These are phyloP conservation scores for Maylandia zebra DNA, from an alignment of 2,113 vertebrate genomes.

Conservation along the genomic window DNA sequence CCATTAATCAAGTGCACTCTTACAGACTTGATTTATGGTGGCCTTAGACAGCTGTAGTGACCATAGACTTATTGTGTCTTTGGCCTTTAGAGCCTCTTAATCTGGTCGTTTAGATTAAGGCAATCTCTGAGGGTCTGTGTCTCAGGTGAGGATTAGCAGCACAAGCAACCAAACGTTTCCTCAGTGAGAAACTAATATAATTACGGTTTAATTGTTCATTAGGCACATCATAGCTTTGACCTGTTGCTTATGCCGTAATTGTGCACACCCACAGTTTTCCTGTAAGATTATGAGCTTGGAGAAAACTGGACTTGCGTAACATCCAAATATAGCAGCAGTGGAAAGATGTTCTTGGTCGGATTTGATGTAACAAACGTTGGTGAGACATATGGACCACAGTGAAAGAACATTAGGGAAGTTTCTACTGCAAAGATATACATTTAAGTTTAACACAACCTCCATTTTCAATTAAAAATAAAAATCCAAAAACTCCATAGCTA, in stretches of 20 bases:
- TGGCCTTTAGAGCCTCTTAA: not conserved
- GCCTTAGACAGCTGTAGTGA: not conserved
- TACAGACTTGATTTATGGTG: not conserved
- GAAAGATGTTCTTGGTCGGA: fast-evolving
- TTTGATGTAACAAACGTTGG: not conserved
- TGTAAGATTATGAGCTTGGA: not conserved
- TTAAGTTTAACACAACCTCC: not conserved
- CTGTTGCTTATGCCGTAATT: not conserved
- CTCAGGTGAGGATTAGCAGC: not conserved
- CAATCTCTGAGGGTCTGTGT: not conserved
- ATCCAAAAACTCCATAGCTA: not conserved
- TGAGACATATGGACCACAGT: not conserved
- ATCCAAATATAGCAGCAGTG: not conserved
- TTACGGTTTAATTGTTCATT: fast-evolving
- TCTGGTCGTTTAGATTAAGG: not conserved
- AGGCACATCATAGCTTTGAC: not conserved
- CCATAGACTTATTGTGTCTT: not conserved
- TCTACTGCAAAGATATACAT: not conserved
- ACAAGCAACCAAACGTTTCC: fast-evolving
- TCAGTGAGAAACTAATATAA: not conserved
- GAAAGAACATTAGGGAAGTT: not conserved
- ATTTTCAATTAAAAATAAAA: not conserved
- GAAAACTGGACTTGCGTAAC: not conserved
- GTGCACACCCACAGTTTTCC: not conserved
- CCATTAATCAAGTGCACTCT: not conserved